Conservation (phyloP, 2,888 invertebrate species). For the Epistrophe eligans region DNA sequence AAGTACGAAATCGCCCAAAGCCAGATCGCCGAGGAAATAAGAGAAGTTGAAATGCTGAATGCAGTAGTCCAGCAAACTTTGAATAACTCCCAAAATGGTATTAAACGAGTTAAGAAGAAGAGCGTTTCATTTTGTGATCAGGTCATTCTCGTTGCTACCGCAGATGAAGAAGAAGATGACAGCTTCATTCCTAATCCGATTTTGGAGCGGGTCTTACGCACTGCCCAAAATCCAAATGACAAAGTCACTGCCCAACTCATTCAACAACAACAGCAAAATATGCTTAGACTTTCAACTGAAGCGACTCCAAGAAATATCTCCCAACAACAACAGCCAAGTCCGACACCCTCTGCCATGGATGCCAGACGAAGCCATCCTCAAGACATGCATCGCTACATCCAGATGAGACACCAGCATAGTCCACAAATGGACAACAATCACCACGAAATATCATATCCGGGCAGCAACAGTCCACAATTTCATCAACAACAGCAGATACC, state of each 20-base stretch:
- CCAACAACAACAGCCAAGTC: conserved; percentile 76
- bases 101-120: conserved; percentile 92
- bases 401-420: conserved; percentile 78
- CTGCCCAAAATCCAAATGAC: conserved; percentile 88
- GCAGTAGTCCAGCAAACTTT: conserved; percentile 85
- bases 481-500: conserved; percentile 78
- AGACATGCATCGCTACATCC: conserved; percentile 83
- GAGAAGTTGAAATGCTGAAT: conserved; percentile 86
- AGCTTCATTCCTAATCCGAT: conserved; percentile 96
- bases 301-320: conserved; percentile 81
- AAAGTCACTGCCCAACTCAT: conserved; percentile 85
- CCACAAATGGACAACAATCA: conserved; percentile 79
- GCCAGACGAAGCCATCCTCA: conserved; percentile 76
- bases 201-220: conserved; percentile 92
- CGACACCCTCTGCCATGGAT: conserved; percentile 63
- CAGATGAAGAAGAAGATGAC: conserved; percentile 95
- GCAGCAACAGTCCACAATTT: conserved; percentile 72
- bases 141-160: conserved; percentile 95
- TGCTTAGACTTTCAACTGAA: conserved; percentile 84
- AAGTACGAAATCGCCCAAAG: conserved; percentile 84
- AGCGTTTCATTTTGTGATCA: conserved; percentile 98
- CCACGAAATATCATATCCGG: conserved; percentile 66
- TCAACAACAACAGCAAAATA: conserved; percentile 84
- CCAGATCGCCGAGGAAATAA: conserved; percentile 86
- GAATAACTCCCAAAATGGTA: conserved; percentile 84